Evolutionary conservation across 2,113 vertebrate genomes (phyloP).

Genomic region (Apodemus speciosus): DNA sequence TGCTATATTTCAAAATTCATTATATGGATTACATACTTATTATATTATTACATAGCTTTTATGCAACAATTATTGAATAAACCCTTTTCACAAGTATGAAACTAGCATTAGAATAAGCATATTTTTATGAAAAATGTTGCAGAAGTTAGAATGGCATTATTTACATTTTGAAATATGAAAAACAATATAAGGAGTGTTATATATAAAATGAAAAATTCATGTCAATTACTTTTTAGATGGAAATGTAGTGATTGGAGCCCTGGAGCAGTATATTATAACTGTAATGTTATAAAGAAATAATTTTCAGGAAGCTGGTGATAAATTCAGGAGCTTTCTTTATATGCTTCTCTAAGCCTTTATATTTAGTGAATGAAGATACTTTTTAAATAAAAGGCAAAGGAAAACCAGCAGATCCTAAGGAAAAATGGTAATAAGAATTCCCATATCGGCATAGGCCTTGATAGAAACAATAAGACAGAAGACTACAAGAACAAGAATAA

Average conservation of each 20-base stretch:
- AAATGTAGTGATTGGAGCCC: background rate
- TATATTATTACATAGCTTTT: background rate
- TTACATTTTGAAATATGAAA: slow-evolving; percentile 24
- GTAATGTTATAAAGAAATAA: background rate
- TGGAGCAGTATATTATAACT: background rate
- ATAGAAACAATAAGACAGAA: background rate
- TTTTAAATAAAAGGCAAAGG: slow-evolving; percentile 43
- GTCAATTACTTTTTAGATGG: background rate
- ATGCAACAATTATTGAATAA: background rate
- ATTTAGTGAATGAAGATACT: slow-evolving; percentile 2
- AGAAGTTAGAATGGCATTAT: background rate
- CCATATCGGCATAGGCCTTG: background rate
- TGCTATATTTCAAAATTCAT: background rate
- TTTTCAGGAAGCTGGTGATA: background rate
- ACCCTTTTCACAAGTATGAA: background rate
- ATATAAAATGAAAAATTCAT: background rate
- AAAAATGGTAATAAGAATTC: background rate
- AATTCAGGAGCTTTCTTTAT: background rate
- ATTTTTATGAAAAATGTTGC: background rate
- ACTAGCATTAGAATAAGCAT: background rate
- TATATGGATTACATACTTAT: background rate
- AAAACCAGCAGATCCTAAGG: background rate
- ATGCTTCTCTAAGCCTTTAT: background rate
- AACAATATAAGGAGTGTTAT: background rate
- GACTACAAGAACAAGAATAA: background rate